Base-by-base conservation (phyloP, 2,113 vertebrate species). In the Excalfactoria chinensis region DNA sequence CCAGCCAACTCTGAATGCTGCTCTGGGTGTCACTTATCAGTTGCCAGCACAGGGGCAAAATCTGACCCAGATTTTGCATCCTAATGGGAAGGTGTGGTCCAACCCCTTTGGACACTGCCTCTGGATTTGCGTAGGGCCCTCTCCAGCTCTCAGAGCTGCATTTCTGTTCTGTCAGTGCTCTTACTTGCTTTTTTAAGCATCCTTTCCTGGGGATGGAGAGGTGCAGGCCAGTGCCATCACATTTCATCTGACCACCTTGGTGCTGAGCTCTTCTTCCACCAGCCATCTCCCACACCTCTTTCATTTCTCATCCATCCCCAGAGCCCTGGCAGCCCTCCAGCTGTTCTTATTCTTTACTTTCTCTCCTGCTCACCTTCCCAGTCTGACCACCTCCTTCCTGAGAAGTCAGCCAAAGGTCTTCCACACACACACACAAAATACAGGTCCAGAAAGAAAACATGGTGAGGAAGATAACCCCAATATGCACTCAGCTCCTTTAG, bases 111-210 rank as follows among this genome's bases (percentile, higher is more conserved):
- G 21, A 7, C 26, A 22, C 67, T 3, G 0, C 69, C 30, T 30
- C 66, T 59, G 67, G 85, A 68, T 23, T 2, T 49, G 60, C 79
- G 64, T 55, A 40, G 53, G 20, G 26, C 69, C 41, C 64, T 90
- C 37, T 90, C 69, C 46, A 19, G 66, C 86, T 88, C 72, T 74
- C 64, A 73, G 82, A 89, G 84, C 56, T 88, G 93, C 3, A 18
- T 77, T 68, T 90, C 90, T 90, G 80, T 71, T 96, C 89, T 63
- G 20, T 88, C 67, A 37, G 8, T 73, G 60, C 73, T 89, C n/a
- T 88, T 90, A 59, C 13, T 96, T 92, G 93, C 79, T 84, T 94
- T 94, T 82, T 59, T 82, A 90, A 94, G 95, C 83, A 94, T 96
- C 30, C 7, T 58, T 20, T 58, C 32, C 55, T 56, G 55, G 55